These are phyloP conservation scores for Saccopteryx bilineata DNA, from an alignment of 2,113 vertebrate species.

Conservation along the genomic window DNA sequence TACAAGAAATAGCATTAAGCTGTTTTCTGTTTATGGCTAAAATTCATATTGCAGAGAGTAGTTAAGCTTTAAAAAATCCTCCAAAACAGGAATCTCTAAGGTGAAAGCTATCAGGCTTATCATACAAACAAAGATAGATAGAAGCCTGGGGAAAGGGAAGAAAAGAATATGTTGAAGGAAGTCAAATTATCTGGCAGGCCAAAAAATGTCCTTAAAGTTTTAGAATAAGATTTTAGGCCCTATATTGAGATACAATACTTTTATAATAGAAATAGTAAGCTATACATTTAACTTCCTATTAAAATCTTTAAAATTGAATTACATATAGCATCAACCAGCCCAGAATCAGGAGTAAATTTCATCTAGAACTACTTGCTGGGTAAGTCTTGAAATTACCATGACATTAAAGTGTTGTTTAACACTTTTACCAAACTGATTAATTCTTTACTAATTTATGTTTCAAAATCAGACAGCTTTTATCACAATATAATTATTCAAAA, in stretches of 20 bases:
- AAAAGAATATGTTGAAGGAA: background rate
- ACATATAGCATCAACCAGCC: background rate
- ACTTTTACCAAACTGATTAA: conserved; percentile 82
- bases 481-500: conserved; percentile 70
- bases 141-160: background rate
- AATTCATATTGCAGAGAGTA: background rate
- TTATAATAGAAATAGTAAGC: conserved; percentile 12
- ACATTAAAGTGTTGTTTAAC: conserved; percentile 46
- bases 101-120: conserved; percentile 3
- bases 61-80: conserved; percentile 6
- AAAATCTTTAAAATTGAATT: conserved; percentile 54
- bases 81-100: background rate
- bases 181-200: background rate
- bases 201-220: background rate
- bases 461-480: conserved; percentile 82
- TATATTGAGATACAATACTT: background rate
- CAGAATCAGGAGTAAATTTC: background rate
- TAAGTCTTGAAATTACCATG: conserved; percentile 63
- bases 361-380: conserved; percentile 6
- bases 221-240: background rate
- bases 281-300: background rate
- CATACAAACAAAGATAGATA: background rate
- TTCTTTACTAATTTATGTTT: conserved; percentile 79
- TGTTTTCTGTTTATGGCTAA: conserved; percentile 31
- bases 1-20: background rate